phyloP scores from a whole-genome alignment of 2,113 vertebrate genomes.

The Butorides virescens region DNA sequence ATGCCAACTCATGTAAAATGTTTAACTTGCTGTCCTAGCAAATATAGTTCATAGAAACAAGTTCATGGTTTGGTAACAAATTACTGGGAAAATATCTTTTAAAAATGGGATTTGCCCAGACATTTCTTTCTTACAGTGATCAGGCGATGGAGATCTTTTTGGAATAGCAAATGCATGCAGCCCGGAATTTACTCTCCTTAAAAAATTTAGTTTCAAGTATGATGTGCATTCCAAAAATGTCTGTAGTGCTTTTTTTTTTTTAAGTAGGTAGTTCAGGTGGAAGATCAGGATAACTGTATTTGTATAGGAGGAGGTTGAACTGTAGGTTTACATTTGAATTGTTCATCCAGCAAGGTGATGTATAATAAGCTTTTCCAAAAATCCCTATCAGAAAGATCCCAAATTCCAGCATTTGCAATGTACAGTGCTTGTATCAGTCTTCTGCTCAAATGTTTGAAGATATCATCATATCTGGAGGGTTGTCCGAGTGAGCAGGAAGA shows the following conservation, averaged over 20 bases:
- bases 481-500: not conserved
- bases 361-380: not conserved
- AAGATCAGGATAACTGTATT: not conserved
- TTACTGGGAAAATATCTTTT: not conserved
- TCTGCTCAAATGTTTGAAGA: not conserved
- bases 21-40: not conserved
- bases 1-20: not conserved
- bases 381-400: accelerated
- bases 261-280: not conserved
- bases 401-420: not conserved
- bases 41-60: not conserved
- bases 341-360: not conserved
- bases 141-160: not conserved
- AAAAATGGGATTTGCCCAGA: not conserved
- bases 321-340: not conserved
- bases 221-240: not conserved
- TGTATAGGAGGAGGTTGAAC: not conserved
- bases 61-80: not conserved
- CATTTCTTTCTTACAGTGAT: accelerated
- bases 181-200: not conserved
- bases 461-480: accelerated
- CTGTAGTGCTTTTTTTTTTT: not conserved
- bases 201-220: not conserved
- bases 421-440: not conserved
- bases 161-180: not conserved